Evolutionary conservation across 2,888 invertebrate species (phyloP), one percentile per base, ranked within the genome.

Genomic region (Hipparchia sbordonii): DNA sequence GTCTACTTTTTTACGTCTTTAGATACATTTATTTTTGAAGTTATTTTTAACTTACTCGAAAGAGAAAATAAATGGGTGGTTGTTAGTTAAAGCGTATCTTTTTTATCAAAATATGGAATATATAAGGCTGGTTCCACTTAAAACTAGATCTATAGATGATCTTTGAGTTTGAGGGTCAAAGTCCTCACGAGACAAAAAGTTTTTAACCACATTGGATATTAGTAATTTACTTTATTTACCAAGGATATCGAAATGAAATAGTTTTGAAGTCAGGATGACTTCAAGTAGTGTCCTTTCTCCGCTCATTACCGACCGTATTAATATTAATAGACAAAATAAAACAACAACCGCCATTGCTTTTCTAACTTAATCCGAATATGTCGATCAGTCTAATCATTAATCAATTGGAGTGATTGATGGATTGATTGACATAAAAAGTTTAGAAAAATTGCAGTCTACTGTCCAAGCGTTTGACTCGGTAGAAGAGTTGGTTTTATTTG

Each of bases 1-100:
- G 82, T 33, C 23, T 51, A 71, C 60, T 71, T 63, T 56, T 54
- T 46, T 10, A 57, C 9, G 56, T 51, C n/a, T 12, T 54, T 56
- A 8, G 10, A 33, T 39, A 8, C 56, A 52, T 52, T 10, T 12
- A 52, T 5, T 52, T 52, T 10, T 10, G 2, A 52, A 52, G 10
- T 10, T 10, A 52, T 52, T 52, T 52, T 12, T 48, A 48, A 48
- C 48, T 6, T 4, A 48, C 48, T 12, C 52, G 12, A 52, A 12
- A 52, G 52, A 12, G 10, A 52, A 52, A 52, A 52, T 12, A 52
- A 10, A 5, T 5, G 52, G 10, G 10, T 12, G 8, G 7, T 2
- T 48, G 8, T 48, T 48, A 48, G 8, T 48, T 48, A 8, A 48
- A 7, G 48, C 48, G 46, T 46, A 48, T 48, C 6, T 48, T 48